Base-by-base conservation (phyloP, 2,888 invertebrate genomes). In the Amphipyra berbera region DNA sequence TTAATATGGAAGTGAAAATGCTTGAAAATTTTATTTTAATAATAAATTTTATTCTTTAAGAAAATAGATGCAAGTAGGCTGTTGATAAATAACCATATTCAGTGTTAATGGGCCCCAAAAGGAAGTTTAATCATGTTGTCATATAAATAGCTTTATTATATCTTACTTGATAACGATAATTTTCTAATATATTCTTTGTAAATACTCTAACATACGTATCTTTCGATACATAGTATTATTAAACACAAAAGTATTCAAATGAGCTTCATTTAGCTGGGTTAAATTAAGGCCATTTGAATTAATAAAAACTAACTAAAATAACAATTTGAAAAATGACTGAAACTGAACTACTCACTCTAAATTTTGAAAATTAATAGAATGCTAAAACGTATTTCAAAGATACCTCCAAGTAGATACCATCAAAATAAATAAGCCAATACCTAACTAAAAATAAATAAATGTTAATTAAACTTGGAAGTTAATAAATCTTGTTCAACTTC, bases 251-350 rank as follows among this genome's bases (percentile, higher is more conserved):
- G 33, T 53, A 44, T 79, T 86, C 88, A 91, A 93, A 92, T 90
- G 88, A 79, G 79, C 88, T 88, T 90, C 76, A 89, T 88, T 89
- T 87, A 90, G 93, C 94, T 94, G 94, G 93, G 92, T 78, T 88
- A 92, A 89, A 91, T 89, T 73, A 88, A 90, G 87, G 78, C 65
- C 90, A 91, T 91, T 93, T 90, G 90, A 87, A 82, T 75, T 27
- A 47, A 73, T 74, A 57, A 72, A 63, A 73, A 72, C 27, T 53
- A 70, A 73, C 45, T 27, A 72, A 77, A 14, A 14, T 35, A 70
- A 67, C 7, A 27, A 60, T 49, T 38, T 40, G 1, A 45, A 49
- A 41, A 30, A 2, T 44, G 7, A 55, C 21, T 61, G 4, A 40
- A 47, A 47, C 42, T 37, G 1, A 54, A 65, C 33, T 45, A 61